These are phyloP conservation scores for Thaumetopoea pityocampa DNA, from an alignment of 1,140 invertebrate genomes.

Conservation along the genomic window DNA sequence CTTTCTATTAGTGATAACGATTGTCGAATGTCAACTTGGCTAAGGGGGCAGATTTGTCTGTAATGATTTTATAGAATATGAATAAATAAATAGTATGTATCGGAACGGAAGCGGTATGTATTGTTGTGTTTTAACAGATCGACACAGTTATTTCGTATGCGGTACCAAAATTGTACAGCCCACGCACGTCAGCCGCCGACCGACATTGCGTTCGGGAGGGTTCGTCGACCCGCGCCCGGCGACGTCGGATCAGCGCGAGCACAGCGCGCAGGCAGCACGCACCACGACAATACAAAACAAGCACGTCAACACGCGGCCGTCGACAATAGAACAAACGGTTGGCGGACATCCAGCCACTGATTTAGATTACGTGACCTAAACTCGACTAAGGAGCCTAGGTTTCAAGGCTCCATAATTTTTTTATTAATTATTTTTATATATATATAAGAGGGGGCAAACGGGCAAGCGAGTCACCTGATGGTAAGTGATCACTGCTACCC, in stretches of 20 bases:
- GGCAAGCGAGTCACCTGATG: too few relatives aligned
- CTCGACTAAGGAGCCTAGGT: constrained; percentile 30
- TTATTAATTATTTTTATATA: too few relatives aligned
- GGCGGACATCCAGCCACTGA: constrained; percentile 61
- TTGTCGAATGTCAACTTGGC: too few relatives aligned
- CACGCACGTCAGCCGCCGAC: constrained; percentile 14
- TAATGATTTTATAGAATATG: constrained; percentile 7
- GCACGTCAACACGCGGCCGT: constrained; percentile 31
- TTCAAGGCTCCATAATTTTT: constrained; percentile 15
- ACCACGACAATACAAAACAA: constrained; percentile 48
- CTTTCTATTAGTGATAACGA: too few relatives aligned
- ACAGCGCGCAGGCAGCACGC: constrained; percentile 23
- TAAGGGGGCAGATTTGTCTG: too few relatives aligned
- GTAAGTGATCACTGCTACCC: too few relatives aligned
- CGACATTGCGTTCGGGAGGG: constrained; percentile 17
- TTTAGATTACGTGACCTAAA: constrained; percentile 62
- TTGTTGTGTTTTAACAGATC: constrained; percentile 16
- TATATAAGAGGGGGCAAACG: too few relatives aligned
- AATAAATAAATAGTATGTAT: too few relatives aligned
- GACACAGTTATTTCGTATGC: constrained; percentile 15
- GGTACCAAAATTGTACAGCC: constrained; percentile 23
- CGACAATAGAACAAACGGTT: constrained; percentile 70
- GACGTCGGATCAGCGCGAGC: constrained; percentile 15
- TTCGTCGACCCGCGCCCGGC: constrained; percentile 20
- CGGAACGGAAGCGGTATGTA: constrained; percentile 13